Evolutionary conservation across 2,888 invertebrate species (phyloP).

Genomic region (Epinotia ramella): DNA sequence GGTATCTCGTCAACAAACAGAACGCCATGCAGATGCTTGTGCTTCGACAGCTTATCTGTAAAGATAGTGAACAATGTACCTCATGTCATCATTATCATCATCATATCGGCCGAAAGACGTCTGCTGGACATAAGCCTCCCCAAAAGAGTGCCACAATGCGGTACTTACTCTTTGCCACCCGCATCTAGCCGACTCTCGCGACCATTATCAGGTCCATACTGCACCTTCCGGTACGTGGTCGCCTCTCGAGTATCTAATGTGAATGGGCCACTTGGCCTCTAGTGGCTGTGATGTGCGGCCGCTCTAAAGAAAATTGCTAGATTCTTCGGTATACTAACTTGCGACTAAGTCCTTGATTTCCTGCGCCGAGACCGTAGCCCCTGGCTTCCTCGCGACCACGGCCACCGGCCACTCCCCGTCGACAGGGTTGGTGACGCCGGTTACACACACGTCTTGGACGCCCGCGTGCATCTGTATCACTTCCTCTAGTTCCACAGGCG

Average conservation of each 20-base stretch:
- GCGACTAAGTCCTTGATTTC: slow-evolving; percentile 45
- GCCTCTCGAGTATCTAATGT: no score
- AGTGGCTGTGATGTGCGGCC: no score
- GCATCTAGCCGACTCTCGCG: no score
- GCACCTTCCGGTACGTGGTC: no score
- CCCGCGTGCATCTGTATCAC: slow-evolving; percentile 45
- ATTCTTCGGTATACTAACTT: background rate
- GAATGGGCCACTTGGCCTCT: no score
- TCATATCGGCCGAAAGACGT: background rate
- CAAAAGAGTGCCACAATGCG: background rate
- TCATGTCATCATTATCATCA: background rate
- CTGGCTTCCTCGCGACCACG: slow-evolving; percentile 45
- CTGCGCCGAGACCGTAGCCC: slow-evolving; percentile 46
- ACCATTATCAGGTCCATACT: no score
- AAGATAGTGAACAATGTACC: background rate
- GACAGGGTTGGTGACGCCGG: slow-evolving; percentile 39
- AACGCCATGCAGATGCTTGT: slow-evolving; percentile 49
- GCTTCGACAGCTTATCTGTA: slow-evolving; percentile 49
- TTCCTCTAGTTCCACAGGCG: slow-evolving; percentile 48
- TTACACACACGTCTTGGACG: slow-evolving; percentile 48
- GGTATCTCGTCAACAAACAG: slow-evolving; percentile 49
- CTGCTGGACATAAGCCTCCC: background rate
- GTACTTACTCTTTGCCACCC: background rate
- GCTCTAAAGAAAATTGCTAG: no score
- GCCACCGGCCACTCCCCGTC: slow-evolving; percentile 50